These are phyloP conservation scores for Hirtodrosophila cameraria DNA, from an alignment of 2,888 invertebrate species.

Conservation along the genomic window DNA sequence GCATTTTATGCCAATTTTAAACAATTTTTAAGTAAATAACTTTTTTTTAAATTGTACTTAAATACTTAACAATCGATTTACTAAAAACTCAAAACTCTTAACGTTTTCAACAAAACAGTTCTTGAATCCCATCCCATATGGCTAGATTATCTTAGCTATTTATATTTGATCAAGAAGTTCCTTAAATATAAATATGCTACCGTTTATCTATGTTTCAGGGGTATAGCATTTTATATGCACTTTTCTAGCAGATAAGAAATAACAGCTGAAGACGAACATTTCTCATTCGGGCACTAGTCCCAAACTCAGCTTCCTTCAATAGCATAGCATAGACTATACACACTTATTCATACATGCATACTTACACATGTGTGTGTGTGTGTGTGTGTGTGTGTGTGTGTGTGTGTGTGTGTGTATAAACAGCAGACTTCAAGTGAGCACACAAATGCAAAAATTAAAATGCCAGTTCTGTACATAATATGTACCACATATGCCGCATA, in stretches of 20 bases:
- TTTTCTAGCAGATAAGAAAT: conserved; percentile 7
- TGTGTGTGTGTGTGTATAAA: conserved; percentile 9
- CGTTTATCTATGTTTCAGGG: no score
- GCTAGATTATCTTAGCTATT: no score
- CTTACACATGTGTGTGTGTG: background rate
- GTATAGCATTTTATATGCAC: background rate
- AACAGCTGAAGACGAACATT: conserved; percentile 9
- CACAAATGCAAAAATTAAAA: conserved; percentile 65
- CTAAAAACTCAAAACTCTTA: conserved; percentile 12
- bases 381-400: background rate
- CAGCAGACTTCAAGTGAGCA: conserved; percentile 55
- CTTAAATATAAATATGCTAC: no score
- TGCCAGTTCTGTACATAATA: conserved; percentile 10
- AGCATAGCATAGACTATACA: conserved; percentile 11
- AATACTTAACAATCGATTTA: no score
- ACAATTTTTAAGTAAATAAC: no score
- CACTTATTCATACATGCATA: background rate
- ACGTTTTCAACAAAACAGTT: no score
- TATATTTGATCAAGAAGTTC: no score
- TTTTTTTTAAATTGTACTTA: no score
- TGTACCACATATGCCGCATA: conserved; percentile 11
- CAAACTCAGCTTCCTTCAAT: conserved; percentile 31
- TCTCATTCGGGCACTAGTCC: conserved; percentile 8
- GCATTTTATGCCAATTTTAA: no score
- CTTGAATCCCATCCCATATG: no score